A percentile compares a stretch with the other conserved stretches of the same genome.
These are phyloP conservation scores for Ciconia nigra DNA, from an alignment of 2,797 vertebrate species.

Conservation along the genomic window DNA sequence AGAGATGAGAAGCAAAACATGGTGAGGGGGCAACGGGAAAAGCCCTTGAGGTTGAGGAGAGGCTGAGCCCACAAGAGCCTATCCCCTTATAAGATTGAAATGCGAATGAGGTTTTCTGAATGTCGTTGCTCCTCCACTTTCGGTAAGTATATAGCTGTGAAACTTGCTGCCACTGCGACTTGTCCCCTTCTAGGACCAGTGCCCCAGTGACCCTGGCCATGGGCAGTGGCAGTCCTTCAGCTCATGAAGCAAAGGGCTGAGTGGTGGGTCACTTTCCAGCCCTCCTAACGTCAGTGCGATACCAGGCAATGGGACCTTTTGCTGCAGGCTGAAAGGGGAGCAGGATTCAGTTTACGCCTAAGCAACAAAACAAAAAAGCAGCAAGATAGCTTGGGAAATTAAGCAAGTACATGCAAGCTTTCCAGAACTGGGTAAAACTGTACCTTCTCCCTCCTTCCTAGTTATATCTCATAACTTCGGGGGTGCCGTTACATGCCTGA, in stretches of 20 bases:
- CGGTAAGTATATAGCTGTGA: not conserved
- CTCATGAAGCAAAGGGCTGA: not conserved
- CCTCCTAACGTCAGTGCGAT: not conserved
- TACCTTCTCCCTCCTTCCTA: not conserved
- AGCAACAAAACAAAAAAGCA: not conserved
- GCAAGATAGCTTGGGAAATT: not conserved
- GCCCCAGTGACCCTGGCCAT: fast-evolving
- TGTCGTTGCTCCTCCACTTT: not conserved
- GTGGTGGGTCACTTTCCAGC: not conserved
- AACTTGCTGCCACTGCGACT: not conserved
- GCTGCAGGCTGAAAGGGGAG: not conserved
- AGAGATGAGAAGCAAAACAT: not conserved
- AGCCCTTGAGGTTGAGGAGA: not conserved
- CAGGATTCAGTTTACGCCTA: not conserved
- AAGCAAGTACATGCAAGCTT: not conserved
- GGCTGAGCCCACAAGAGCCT: not conserved
- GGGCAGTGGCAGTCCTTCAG: not conserved
- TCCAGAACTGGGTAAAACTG: not conserved
- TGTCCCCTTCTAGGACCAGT: fast-evolving
- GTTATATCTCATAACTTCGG: not conserved
- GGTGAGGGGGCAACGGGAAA: not conserved
- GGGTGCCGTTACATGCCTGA: not conserved
- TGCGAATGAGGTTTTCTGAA: not conserved
- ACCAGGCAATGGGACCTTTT: not conserved
- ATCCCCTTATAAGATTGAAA: not conserved